phyloP scores from a whole-genome alignment of 1,140 invertebrate species.

The Chrysoperla carnea region DNA sequence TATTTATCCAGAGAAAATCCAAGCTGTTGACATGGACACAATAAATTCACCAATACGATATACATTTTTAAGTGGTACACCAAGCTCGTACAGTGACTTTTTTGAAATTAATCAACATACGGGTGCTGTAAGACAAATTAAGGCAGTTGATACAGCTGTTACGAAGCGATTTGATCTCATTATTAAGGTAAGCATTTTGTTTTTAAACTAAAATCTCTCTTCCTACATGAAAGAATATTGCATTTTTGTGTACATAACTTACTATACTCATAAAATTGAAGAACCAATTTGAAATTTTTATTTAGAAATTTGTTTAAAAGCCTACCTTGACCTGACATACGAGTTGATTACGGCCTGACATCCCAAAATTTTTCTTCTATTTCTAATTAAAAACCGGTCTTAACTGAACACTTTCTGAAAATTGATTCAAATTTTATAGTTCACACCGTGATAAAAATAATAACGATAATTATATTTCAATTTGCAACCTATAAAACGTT shows the following conservation, averaged over 20 bases:
- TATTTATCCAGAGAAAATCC: slow-evolving; percentile 72
- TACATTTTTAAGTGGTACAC: slow-evolving; percentile 61
- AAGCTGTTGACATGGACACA: slow-evolving; percentile 76
- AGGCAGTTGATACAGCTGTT: slow-evolving; percentile 57
- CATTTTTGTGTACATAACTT: neutral
- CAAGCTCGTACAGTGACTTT: slow-evolving; percentile 54
- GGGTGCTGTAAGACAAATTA: slow-evolving; percentile 61
- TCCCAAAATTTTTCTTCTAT: too few relatives aligned
- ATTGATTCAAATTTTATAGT: too few relatives aligned
- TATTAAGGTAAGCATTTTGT: slow-evolving; percentile 38
- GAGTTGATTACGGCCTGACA: too few relatives aligned
- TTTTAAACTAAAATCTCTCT: neutral
- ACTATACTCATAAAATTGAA: neutral
- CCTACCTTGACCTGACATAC: too few relatives aligned
- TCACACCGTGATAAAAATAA: too few relatives aligned
- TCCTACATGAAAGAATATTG: too few relatives aligned
- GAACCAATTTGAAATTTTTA: too few relatives aligned
- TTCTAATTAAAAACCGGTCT: too few relatives aligned
- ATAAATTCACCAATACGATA: slow-evolving; percentile 65
- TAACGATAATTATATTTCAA: too few relatives aligned
- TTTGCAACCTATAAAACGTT: too few relatives aligned
- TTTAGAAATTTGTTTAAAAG: too few relatives aligned
- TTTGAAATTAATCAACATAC: slow-evolving; percentile 68
- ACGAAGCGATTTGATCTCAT: slow-evolving; percentile 42
- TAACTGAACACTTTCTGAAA: too few relatives aligned